A percentile compares a stretch with the other conserved stretches of the same genome.
Evolutionary conservation across 2,888 invertebrate genomes (phyloP).

Genomic region (Zhengitettix transpicula): DNA sequence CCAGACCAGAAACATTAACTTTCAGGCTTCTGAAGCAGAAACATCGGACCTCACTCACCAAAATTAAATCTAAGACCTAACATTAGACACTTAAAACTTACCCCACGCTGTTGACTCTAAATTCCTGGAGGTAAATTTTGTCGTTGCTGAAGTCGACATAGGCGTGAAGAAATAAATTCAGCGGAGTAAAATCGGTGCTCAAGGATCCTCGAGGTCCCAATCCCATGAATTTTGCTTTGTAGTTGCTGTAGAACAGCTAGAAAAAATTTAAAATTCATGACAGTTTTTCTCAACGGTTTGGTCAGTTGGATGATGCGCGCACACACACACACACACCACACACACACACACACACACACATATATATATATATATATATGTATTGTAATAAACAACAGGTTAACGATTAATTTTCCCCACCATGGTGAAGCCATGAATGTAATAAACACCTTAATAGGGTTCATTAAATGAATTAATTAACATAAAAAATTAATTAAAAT

Average conservation of each 20-base stretch:
- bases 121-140: neutral
- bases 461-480: too few species aligned
- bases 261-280: neutral
- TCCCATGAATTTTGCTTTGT: neutral
- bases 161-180: neutral
- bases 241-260: neutral
- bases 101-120: neutral
- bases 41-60: neutral
- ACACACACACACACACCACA: too few species aligned
- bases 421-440: too few species aligned
- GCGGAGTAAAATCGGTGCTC: neutral
- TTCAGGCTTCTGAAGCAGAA: constrained; percentile 1
- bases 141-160: neutral
- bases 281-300: neutral
- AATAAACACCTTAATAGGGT: too few species aligned
- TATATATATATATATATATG: too few species aligned
- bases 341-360: too few species aligned
- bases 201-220: neutral
- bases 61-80: too few species aligned
- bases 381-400: too few species aligned
- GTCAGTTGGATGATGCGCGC: neutral
- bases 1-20: constrained; percentile 4
- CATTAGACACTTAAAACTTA: neutral
- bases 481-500: too few species aligned
- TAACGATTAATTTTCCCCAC: too few species aligned